Evolutionary conservation across 2,888 invertebrate species (phyloP).

Genomic region (Ormyrus rosae): DNA sequence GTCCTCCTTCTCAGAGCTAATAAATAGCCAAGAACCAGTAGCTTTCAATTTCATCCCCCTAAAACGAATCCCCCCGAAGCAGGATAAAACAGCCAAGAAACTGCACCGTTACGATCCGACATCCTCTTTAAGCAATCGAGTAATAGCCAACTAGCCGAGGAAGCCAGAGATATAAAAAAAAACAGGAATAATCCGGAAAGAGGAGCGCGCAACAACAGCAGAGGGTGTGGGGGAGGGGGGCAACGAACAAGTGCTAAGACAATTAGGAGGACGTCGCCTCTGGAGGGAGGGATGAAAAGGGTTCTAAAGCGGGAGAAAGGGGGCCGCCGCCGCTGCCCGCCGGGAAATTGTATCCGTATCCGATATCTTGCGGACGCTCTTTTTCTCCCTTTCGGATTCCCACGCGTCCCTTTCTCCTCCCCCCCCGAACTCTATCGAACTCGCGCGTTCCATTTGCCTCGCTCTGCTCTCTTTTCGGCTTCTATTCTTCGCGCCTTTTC

Average conservation of each 20-base stretch:
- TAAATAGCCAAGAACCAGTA: too few relatives aligned
- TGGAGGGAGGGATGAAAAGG: conserved; percentile 21
- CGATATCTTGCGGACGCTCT: conserved; percentile 36
- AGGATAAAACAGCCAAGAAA: too few relatives aligned
- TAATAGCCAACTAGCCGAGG: too few relatives aligned
- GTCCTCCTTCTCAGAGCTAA: neutral
- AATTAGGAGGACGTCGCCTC: conserved; percentile 31
- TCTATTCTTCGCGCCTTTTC: neutral
- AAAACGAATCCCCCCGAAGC: too few relatives aligned
- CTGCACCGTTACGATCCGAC: too few relatives aligned
- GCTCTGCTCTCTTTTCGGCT: neutral
- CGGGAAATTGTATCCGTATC: conserved; percentile 50
- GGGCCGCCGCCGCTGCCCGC: neutral
- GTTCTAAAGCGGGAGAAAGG: conserved; percentile 52
- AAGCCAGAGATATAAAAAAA: too few relatives aligned
- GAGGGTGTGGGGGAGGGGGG: too few relatives aligned
- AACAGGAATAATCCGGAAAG: too few relatives aligned
- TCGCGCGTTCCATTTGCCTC: neutral
- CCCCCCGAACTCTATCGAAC: neutral
- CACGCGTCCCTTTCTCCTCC: too few relatives aligned
- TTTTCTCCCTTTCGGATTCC: neutral
- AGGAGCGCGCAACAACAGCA: too few relatives aligned
- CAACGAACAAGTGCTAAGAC: conserved; percentile 50
- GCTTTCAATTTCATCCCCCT: too few relatives aligned
- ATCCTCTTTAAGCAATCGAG: too few relatives aligned